phyloP scores from a whole-genome alignment of 2,888 invertebrate species.

The Oeneis ivallda region DNA sequence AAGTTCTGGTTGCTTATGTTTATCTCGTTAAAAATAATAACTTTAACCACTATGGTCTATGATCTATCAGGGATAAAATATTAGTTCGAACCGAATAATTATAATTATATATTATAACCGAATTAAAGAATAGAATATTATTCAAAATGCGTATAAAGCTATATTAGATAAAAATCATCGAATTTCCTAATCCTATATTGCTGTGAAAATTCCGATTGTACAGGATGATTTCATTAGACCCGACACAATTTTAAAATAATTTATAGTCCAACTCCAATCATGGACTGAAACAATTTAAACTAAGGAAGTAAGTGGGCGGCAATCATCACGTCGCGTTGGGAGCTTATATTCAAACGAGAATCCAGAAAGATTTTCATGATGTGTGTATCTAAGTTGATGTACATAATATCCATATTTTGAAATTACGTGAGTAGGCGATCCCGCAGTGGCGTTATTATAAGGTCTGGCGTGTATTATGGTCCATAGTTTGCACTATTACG shows the following conservation, averaged over 20 bases:
- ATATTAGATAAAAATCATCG: no score
- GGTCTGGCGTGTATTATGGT: not conserved
- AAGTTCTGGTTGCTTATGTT: no score
- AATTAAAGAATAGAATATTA: no score
- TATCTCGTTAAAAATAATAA: no score
- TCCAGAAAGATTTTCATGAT: constrained; percentile 3
- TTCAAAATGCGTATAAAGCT: no score
- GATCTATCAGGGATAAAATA: no score
- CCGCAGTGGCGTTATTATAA: not conserved
- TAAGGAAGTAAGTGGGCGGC: not conserved
- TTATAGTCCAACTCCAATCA: not conserved
- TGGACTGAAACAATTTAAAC: not conserved
- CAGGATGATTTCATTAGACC: not conserved
- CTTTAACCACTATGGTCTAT: no score
- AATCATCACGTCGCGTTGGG: not conserved
- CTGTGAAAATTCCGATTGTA: no score
- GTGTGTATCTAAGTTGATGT: not conserved
- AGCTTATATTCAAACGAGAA: not conserved
- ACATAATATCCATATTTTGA: not conserved
- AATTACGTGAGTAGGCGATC: not conserved
- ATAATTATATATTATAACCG: no score
- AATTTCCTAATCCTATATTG: no score
- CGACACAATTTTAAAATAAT: not conserved
- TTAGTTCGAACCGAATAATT: no score
- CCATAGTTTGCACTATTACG: no score